Percentiles rank a stretch among this genome's conserved stretches.
Conservation (phyloP, 2,888 invertebrate species). For the Scaptomyza polygonia region DNA sequence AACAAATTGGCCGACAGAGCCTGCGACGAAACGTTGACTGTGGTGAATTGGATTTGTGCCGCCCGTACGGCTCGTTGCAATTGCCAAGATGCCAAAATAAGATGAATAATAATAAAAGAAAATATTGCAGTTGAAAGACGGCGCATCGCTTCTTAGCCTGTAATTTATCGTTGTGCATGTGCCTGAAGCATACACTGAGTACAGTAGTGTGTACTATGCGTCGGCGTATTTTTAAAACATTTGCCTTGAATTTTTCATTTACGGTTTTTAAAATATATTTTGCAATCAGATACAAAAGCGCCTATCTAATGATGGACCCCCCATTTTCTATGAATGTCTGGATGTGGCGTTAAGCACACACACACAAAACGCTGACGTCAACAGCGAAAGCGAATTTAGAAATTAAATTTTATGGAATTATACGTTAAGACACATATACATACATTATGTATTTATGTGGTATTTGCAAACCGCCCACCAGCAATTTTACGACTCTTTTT, state of each 20-base stretch:
- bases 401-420: slow-evolving; percentile 54
- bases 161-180: slow-evolving; percentile 63
- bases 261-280: slow-evolving; percentile 20
- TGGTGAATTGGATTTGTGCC: slow-evolving; percentile 74
- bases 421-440: slow-evolving; percentile 16
- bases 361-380: slow-evolving; percentile 45
- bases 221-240: slow-evolving; percentile 70
- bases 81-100: slow-evolving; percentile 8
- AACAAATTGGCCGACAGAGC: slow-evolving; percentile 73
- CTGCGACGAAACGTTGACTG: slow-evolving; percentile 54
- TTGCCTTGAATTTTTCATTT: slow-evolving; percentile 65
- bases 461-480: slow-evolving; percentile 57
- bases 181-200: slow-evolving; percentile 1
- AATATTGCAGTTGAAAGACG: slow-evolving; percentile 37
- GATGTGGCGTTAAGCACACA: slow-evolving; percentile 4
- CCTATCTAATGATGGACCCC: slow-evolving; percentile 28
- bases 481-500: slow-evolving; percentile 27
- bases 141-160: slow-evolving; percentile 37
- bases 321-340: slow-evolving; percentile 5
- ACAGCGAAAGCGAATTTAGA: slow-evolving; percentile 35
- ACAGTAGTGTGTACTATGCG: slow-evolving; percentile 39
- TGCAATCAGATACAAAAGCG: slow-evolving; percentile 36
- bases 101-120: slow-evolving; percentile 2
- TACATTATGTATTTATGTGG: slow-evolving; percentile 4
- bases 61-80: slow-evolving; percentile 64